A percentile compares a stretch with the other conserved stretches of the same genome.
Evolutionary conservation across 2,113 vertebrate species (phyloP).

Genomic region (Triplophysa dalaica): DNA sequence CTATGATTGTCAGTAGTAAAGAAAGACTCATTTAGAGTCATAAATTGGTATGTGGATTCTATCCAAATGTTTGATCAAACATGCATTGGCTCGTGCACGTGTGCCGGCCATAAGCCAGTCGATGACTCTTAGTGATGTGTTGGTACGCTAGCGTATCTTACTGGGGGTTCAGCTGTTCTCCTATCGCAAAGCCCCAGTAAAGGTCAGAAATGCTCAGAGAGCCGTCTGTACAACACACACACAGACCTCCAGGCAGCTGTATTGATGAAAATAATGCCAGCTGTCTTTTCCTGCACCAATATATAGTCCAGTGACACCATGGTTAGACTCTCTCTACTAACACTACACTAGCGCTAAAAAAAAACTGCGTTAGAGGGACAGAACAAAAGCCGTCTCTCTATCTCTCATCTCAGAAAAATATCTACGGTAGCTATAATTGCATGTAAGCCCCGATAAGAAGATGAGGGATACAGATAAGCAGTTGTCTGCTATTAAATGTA

Average conservation of each 20-base stretch:
- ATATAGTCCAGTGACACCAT: not conserved
- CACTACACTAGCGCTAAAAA: not conserved
- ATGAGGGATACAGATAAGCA: too few relatives aligned
- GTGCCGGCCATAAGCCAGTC: not conserved
- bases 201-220: conserved; percentile 17
- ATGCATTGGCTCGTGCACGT: not conserved
- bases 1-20: too few relatives aligned
- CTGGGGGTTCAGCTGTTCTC: conserved; percentile 19
- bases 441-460: too few relatives aligned
- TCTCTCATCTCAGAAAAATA: not conserved
- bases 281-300: not conserved
- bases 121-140: not conserved
- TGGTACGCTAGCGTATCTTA: not conserved
- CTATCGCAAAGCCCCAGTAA: conserved; percentile 21
- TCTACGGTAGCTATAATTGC: too few relatives aligned
- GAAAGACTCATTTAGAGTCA: too few relatives aligned
- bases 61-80: not conserved
- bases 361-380: not conserved
- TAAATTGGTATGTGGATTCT: too few relatives aligned
- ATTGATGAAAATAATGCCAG: not conserved
- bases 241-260: conserved; percentile 8
- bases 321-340: not conserved
- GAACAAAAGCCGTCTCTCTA: not conserved
- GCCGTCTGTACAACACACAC: not conserved
- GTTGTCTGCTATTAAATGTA: too few relatives aligned